Conservation (phyloP, 2,113 vertebrate species). For the Dascyllus trimaculatus region DNA sequence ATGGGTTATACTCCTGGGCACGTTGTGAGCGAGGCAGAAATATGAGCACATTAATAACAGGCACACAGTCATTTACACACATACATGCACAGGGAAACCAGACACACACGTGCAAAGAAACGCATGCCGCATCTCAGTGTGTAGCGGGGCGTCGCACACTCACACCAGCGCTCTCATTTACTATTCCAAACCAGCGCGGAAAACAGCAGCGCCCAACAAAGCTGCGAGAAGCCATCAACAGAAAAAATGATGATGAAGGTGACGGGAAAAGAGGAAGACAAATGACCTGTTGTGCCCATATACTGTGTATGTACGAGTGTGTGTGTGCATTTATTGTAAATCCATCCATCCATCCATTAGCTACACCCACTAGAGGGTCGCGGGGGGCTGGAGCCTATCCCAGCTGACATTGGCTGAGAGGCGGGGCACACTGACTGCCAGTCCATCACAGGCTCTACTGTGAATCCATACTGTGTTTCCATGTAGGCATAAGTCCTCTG, state of each 20-base stretch:
- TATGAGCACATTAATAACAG: conserved; percentile 57
- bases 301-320: not conserved
- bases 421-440: too few species aligned
- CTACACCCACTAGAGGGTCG: too few species aligned
- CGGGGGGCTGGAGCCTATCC: too few species aligned
- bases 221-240: conserved; percentile 2
- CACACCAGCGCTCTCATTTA: conserved; percentile 12
- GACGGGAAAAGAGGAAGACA: conserved; percentile 18
- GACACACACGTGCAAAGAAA: not conserved
- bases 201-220: conserved; percentile 32
- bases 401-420: too few species aligned
- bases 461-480: conserved; percentile 2
- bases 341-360: not conserved
- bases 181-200: conserved; percentile 30
- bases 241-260: conserved; percentile 36
- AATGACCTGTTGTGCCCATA: conserved; percentile 21
- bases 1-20: conserved; percentile 22
- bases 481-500: not conserved
- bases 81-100: conserved; percentile 1
- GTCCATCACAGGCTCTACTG: not conserved
- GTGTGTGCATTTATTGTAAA: conserved; percentile 1
- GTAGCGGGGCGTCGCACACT: conserved; percentile 23
- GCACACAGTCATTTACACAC: conserved; percentile 8
- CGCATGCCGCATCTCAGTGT: conserved; percentile 14
- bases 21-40: conserved; percentile 42